A percentile compares a stretch with the other conserved stretches of the same genome.
phyloP scores from a whole-genome alignment of 2,113 vertebrate species.

The Thymallus thymallus region DNA sequence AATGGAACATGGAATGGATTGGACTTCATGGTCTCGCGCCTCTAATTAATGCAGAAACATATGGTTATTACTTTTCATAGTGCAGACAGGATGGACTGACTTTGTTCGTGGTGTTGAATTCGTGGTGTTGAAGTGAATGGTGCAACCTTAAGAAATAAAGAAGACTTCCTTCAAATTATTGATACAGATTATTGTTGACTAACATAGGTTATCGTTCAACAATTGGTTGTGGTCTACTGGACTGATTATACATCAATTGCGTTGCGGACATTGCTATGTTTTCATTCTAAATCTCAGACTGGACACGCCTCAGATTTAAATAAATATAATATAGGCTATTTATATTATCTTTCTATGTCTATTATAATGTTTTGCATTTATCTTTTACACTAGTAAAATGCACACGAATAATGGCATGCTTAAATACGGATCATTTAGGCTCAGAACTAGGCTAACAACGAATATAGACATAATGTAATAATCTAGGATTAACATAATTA shows the following conservation, averaged over 20 bases:
- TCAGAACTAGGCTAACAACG: neutral
- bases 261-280: neutral
- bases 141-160: too few species aligned
- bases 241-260: neutral
- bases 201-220: neutral
- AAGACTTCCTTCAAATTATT: too few species aligned
- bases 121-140: too few species aligned
- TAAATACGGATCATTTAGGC: neutral
- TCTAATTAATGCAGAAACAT: constrained; percentile 51
- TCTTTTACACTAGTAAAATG: too few species aligned
- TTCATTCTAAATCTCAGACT: neutral
- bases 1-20: constrained; percentile 15
- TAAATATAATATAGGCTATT: neutral
- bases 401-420: neutral
- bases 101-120: neutral
- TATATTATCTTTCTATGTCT: neutral
- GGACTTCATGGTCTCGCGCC: constrained; percentile 44
- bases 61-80: constrained; percentile 34
- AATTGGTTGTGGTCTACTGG: neutral
- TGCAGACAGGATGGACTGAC: neutral
- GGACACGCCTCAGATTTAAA: neutral
- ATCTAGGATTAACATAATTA: neutral
- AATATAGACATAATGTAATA: neutral
- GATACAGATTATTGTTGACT: neutral
- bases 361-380: neutral